phyloP scores from a whole-genome alignment of 1,140 invertebrate species.

The Trichoplusia ni region DNA sequence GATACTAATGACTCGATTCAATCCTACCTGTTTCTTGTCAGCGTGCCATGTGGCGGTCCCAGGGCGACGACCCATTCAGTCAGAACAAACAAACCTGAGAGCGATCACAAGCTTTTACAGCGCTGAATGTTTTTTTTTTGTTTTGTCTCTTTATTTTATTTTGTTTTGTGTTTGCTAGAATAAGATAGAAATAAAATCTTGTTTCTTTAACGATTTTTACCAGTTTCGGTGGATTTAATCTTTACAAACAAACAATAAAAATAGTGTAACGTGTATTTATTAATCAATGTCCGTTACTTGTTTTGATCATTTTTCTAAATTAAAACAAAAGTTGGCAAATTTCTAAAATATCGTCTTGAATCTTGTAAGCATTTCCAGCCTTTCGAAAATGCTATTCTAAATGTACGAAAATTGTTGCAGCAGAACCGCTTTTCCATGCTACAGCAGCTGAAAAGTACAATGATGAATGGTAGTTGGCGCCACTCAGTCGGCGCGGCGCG shows the following conservation, averaged over 20 bases:
- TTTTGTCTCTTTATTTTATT: neutral
- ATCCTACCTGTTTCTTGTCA: slow-evolving; percentile 16
- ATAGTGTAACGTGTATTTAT: no score
- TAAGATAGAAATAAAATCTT: no score
- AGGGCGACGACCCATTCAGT: slow-evolving; percentile 39
- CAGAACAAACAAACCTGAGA: slow-evolving; percentile 32
- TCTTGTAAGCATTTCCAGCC: no score
- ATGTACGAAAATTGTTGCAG: neutral
- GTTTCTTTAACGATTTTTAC: neutral
- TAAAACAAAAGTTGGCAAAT: neutral
- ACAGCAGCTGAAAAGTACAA: slow-evolving; percentile 17
- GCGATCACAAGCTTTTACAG: slow-evolving; percentile 9
- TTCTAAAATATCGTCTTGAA: no score
- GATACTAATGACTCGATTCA: neutral
- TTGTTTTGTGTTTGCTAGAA: no score
- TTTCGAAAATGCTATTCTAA: no score
- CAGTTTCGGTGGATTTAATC: no score
- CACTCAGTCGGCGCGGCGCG: slow-evolving; percentile 36
- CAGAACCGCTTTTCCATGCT: slow-evolving; percentile 19
- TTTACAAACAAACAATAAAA: no score
- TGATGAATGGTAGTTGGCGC: slow-evolving; percentile 40
- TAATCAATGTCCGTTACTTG: no score
- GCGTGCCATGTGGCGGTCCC: slow-evolving; percentile 11
- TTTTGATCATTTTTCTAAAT: no score
- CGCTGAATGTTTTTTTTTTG: slow-evolving; percentile 25